Evolutionary conservation across 2,888 invertebrate genomes (phyloP).

Genomic region (Sminthurides aquaticus): DNA sequence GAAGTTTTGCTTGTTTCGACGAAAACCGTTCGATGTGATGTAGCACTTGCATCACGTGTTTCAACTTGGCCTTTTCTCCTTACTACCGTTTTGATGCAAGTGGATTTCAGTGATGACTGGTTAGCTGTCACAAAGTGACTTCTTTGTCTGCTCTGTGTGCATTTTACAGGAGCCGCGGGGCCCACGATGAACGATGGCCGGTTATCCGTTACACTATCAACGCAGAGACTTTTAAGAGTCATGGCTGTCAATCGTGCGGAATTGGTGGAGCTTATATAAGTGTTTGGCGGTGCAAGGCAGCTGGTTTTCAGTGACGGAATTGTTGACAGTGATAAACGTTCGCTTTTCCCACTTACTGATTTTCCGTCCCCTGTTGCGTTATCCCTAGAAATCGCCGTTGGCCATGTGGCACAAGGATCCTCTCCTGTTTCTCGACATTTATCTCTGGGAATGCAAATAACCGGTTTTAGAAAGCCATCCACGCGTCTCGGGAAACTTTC

Average conservation of each 20-base stretch:
- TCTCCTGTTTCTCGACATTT: too few relatives aligned
- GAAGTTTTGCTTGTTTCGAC: neutral
- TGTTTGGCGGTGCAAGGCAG: neutral
- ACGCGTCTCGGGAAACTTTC: too few relatives aligned
- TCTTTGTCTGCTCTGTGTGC: too few relatives aligned
- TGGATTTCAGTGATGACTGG: neutral
- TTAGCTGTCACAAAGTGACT: too few relatives aligned
- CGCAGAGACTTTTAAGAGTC: neutral
- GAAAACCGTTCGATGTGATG: neutral
- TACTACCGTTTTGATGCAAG: neutral
- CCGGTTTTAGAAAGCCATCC: too few relatives aligned
- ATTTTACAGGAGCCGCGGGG: neutral
- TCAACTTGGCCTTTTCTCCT: neutral
- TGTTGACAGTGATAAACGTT: too few relatives aligned
- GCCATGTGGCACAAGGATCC: too few relatives aligned
- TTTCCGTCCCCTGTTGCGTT: too few relatives aligned
- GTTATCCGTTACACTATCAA: neutral
- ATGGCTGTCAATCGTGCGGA: neutral
- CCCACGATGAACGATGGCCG: neutral
- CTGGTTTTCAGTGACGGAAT: too few relatives aligned
- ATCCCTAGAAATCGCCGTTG: too few relatives aligned
- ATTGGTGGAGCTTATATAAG: neutral
- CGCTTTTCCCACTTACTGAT: too few relatives aligned
- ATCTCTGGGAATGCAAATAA: too few relatives aligned
- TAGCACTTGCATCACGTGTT: neutral